Percentiles rank a stretch among this genome's conserved stretches.
phyloP scores from a whole-genome alignment of 1,140 invertebrate genomes.

The Steinernema feltiae region DNA sequence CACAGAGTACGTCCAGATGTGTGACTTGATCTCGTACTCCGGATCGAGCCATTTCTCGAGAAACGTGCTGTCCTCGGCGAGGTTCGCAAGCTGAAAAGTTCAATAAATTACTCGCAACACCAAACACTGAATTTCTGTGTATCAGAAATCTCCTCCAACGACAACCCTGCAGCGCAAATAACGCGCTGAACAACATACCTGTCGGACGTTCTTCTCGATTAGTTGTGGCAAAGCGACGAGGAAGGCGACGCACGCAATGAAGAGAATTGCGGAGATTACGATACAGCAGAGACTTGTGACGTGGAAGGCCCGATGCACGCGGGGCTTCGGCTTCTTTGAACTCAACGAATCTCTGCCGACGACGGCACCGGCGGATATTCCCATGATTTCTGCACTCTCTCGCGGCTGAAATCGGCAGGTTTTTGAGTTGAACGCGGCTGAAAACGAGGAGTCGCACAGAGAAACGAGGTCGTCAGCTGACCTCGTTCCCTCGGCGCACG shows the following conservation, averaged over 20 bases:
- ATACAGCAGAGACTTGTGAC: conserved; percentile 10
- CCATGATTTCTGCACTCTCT: not conserved
- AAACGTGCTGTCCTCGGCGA: conserved; percentile 40
- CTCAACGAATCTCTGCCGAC: not conserved
- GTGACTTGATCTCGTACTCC: conserved; percentile 44
- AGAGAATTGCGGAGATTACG: conserved; percentile 41
- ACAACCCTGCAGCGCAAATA: not conserved
- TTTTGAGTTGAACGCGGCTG: too few relatives aligned
- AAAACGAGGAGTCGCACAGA: too few relatives aligned
- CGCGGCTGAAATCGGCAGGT: too few relatives aligned
- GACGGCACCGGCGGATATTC: not conserved
- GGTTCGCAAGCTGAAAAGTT: conserved; percentile 46
- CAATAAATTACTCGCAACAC: conserved; percentile 18
- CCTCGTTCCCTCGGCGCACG: not conserved
- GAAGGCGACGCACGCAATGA: conserved; percentile 38
- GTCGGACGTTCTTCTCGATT: conserved; percentile 45
- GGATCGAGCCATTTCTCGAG: conserved; percentile 53
- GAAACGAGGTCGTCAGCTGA: not conserved
- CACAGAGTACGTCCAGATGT: conserved; percentile 54
- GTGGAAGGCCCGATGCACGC: not conserved
- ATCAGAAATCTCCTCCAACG: too few relatives aligned
- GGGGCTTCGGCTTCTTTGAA: not conserved
- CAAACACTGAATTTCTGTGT: not conserved
- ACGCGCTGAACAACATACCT: conserved; percentile 27
- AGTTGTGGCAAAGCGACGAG: conserved; percentile 39